phyloP scores from a whole-genome alignment of 2,888 invertebrate species.

The Polydrusus tereticollis region DNA sequence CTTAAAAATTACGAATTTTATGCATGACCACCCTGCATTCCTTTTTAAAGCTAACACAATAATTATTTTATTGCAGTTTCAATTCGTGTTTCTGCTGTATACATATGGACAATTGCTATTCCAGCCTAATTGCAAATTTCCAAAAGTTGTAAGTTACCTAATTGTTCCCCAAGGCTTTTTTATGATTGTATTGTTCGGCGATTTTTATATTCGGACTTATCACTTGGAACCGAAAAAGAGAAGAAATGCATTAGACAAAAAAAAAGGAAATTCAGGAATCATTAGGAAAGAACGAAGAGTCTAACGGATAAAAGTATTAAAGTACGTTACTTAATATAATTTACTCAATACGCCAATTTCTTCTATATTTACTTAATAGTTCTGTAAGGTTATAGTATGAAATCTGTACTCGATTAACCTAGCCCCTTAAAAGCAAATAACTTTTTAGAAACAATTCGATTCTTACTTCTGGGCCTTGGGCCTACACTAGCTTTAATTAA shows the following conservation, averaged over 20 bases:
- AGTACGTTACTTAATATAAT: no score
- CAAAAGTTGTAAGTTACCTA: conserved; percentile 70
- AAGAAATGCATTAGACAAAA: conserved; percentile 14
- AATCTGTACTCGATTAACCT: no score
- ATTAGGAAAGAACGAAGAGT: not conserved
- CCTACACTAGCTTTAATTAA: no score
- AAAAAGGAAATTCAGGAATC: not conserved
- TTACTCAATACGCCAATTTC: no score
- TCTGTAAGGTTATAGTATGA: no score
- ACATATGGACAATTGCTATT: conserved; percentile 70
- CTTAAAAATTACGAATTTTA: no score
- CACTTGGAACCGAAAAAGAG: conserved; percentile 56
- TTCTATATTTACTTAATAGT: no score
- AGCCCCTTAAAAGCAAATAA: no score
- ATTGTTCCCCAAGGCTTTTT: conserved; percentile 76
- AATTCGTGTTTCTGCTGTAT: conserved; percentile 74
- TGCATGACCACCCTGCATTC: no score
- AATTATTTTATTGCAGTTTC: conserved; percentile 67
- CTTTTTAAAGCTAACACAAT: no score
- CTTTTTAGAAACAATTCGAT: no score
- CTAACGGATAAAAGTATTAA: not conserved
- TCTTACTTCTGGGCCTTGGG: no score
- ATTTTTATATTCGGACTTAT: conserved; percentile 78
- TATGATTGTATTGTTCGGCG: conserved; percentile 75
- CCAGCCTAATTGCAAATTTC: conserved; percentile 72